Evolutionary conservation across 35 echinoderm and acorn worm genomes (phyloP).

Genomic region (Chiridota heheva): DNA sequence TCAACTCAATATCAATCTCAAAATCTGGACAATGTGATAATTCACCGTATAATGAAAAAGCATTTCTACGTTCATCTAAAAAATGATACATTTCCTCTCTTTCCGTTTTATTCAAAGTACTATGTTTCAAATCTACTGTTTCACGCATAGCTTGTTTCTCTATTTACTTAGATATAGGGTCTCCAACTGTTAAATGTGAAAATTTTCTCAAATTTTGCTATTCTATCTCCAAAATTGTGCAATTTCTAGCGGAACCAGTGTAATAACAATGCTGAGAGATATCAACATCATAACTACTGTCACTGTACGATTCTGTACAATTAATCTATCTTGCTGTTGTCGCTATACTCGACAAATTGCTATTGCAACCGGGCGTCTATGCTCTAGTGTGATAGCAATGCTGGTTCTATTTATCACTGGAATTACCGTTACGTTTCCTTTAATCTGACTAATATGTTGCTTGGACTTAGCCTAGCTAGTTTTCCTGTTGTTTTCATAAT

Average conservation of each 20-base stretch:
- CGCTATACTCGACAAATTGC: background rate
- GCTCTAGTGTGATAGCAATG: too few relatives aligned
- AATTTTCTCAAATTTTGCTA: background rate
- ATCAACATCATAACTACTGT: background rate
- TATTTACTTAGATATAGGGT: background rate
- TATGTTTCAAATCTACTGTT: background rate
- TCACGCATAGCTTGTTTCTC: background rate
- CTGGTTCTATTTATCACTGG: too few relatives aligned
- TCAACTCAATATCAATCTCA: slow-evolving; percentile 20
- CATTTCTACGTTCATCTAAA: background rate
- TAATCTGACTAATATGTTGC: too few relatives aligned
- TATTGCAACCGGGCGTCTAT: too few relatives aligned
- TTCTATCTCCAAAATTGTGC: too few relatives aligned
- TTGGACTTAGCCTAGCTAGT: too few relatives aligned
- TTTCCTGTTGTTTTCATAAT: background rate
- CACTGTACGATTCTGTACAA: background rate
- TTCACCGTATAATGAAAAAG: slow-evolving; percentile 1
- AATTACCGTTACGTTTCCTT: too few relatives aligned
- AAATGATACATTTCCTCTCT: background rate
- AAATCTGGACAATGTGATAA: slow-evolving; percentile 15
- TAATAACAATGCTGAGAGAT: too few relatives aligned
- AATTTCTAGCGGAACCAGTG: background rate
- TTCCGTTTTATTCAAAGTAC: background rate
- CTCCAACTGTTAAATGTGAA: background rate
- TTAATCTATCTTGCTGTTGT: background rate